A percentile compares a stretch with the other conserved stretches of the same genome.
Evolutionary conservation across 2,888 invertebrate species (phyloP).

Genomic region (Mythimna lalbum): DNA sequence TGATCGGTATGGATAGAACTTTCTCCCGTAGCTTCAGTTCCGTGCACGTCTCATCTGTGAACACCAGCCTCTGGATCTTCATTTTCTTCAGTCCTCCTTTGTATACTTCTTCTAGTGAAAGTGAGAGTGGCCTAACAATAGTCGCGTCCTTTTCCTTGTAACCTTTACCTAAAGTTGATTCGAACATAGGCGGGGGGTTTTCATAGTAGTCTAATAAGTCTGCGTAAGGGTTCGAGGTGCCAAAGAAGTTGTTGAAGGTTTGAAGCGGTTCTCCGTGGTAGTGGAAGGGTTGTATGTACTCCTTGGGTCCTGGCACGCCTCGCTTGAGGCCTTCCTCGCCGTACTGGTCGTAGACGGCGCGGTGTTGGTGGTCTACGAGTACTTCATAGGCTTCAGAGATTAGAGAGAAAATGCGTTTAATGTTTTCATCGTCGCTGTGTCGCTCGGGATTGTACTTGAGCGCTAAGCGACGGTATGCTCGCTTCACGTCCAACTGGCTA

Average conservation of each 20-base stretch:
- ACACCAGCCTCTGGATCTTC: constrained; percentile 94
- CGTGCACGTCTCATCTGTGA: constrained; percentile 91
- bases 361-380: constrained; percentile 91
- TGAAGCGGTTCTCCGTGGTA: constrained; percentile 95
- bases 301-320: constrained; percentile 93
- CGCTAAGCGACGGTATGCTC: constrained; percentile 91
- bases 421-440: constrained; percentile 83
- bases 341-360: constrained; percentile 96
- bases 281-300: constrained; percentile 93
- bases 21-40: constrained; percentile 93
- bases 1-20: constrained; percentile 93
- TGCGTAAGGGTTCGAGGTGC: constrained; percentile 95
- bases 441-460: constrained; percentile 92
- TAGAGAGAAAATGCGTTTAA: constrained; percentile 90
- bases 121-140: constrained; percentile 85
- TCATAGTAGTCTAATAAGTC: constrained; percentile 93
- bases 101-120: constrained; percentile 91
- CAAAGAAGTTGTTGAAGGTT: constrained; percentile 95
- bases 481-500: constrained; percentile 93
- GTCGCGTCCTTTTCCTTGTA: constrained; percentile 91
- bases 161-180: constrained; percentile 91
- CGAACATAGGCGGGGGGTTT: constrained; percentile 92
- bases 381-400: constrained; percentile 96
- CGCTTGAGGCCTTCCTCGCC: constrained; percentile 96
- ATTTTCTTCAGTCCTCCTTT: constrained; percentile 95